Evolutionary conservation across 37 sponge, comb jelly and placozoan species (phyloP), one percentile per base, ranked within the genome.

Genomic region (Spongilla lacustris): DNA sequence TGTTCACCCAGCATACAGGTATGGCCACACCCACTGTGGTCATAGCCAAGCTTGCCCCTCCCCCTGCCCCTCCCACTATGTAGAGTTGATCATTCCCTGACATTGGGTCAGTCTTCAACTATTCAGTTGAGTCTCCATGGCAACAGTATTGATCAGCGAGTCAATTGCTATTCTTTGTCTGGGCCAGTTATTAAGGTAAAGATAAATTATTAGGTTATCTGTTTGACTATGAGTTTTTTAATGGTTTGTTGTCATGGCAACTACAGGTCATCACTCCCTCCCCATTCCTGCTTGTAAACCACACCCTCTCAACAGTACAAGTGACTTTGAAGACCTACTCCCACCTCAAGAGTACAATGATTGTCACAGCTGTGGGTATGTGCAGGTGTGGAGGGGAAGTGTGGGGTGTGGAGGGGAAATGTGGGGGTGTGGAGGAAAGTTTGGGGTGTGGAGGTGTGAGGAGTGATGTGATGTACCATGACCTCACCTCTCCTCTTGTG

Each of bases 1-100:
- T 28, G 68, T 86, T 37, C 86, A 86, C 73, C 50, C 86, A 50
- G 86, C 50, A 36, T 46, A 85, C 26, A 85, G 77, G 85, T 85
- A 34, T 35, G 32, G 19, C 19, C 73, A 73, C 29, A 14, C 28
- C 73, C 19, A 25, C 36, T 2, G n/a, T n/a, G n/a, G n/a, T n/a
- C n/a, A n/a, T n/a, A n/a, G n/a, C n/a, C n/a, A n/a, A n/a, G 0
- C 12, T 72, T 13, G n/a, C 32, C 31, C 17, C 31, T 21, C 31
- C 21, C 31, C 1, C 73, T 12, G 17, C 32, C 29, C 14, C n/a
- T 9, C 26, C 67, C 28, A 22, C 30, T n/a, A 36, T n/a, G n/a
- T 31, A 86, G 86, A 66, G 36, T 86, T 28, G 73, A 68, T 35
- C 86, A 86, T 66, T 50, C 86, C 23, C 72, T 86, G 9, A 36